These are phyloP conservation scores for Chelon auratus DNA, from an alignment of 2,797 vertebrate genomes.

Conservation along the genomic window DNA sequence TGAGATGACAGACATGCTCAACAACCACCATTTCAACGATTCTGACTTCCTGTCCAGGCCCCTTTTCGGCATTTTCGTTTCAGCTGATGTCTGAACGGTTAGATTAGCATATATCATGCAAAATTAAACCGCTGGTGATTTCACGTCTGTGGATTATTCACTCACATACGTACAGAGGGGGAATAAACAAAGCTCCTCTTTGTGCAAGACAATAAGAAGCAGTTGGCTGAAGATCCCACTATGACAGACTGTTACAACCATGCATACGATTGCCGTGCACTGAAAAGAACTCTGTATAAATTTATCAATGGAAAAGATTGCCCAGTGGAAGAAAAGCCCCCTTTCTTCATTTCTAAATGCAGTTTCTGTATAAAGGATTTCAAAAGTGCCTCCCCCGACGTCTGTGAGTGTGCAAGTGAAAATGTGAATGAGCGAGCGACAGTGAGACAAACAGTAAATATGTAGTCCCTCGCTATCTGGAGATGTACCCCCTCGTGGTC, in stretches of 20 bases:
- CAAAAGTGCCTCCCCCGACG: constrained; percentile 41
- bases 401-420: constrained; percentile 35
- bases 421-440: constrained; percentile 62
- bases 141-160: constrained; percentile 23
- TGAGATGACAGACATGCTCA: not conserved
- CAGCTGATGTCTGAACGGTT: not conserved
- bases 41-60: not conserved
- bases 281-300: constrained; percentile 57
- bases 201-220: constrained; percentile 40
- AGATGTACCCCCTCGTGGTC: constrained; percentile 68
- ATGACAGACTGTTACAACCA: constrained; percentile 61
- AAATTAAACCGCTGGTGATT: not conserved
- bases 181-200: constrained; percentile 36
- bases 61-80: not conserved
- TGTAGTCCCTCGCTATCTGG: constrained; percentile 61
- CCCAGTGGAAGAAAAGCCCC: constrained; percentile 46
- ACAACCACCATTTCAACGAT: not conserved
- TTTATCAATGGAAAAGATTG: constrained; percentile 67
- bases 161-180: not conserved
- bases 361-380: constrained; percentile 65
- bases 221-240: constrained; percentile 47
- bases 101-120: not conserved
- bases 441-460: constrained; percentile 55
- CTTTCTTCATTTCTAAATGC: constrained; percentile 67
- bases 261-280: constrained; percentile 49